Evolutionary conservation across 2,113 vertebrate genomes (phyloP).

Genomic region (Rhinichthys klamathensis): DNA sequence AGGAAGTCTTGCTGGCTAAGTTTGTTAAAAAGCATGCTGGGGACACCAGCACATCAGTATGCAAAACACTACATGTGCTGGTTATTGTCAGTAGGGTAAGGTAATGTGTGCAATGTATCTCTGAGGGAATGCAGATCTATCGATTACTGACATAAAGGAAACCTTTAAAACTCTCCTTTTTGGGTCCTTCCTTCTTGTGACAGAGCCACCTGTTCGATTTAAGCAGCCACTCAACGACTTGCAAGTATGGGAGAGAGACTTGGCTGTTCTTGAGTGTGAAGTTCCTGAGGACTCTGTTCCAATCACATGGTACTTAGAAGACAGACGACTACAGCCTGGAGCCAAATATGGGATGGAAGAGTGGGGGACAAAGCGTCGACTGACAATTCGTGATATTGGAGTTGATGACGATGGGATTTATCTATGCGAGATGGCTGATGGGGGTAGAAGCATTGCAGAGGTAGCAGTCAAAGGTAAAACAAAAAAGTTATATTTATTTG

Average conservation of each 20-base stretch:
- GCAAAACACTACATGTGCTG: not conserved
- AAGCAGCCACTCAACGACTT: slow-evolving; percentile 88
- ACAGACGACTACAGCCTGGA: slow-evolving; percentile 89
- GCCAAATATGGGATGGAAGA: slow-evolving; percentile 95
- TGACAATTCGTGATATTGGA: slow-evolving; percentile 89
- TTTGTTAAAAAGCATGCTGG: not conserved
- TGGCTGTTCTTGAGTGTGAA: slow-evolving; percentile 92
- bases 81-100: not conserved
- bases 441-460: slow-evolving; percentile 91
- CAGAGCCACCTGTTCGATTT: slow-evolving; percentile 91
- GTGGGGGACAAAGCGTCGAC: slow-evolving; percentile 84
- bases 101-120: not conserved
- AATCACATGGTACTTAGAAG: slow-evolving; percentile 94
- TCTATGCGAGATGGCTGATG: slow-evolving; percentile 95
- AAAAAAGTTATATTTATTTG: not conserved
- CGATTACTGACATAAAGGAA: not conserved
- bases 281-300: slow-evolving; percentile 90
- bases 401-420: slow-evolving; percentile 94
- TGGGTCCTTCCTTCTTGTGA: slow-evolving; percentile 42
- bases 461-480: slow-evolving; percentile 93
- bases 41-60: not conserved
- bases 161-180: not conserved
- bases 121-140: not conserved
- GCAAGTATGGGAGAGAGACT: slow-evolving; percentile 88
- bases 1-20: not conserved